Evolutionary conservation across 2,113 vertebrate genomes (phyloP).

Genomic region (Carlito syrichta): DNA sequence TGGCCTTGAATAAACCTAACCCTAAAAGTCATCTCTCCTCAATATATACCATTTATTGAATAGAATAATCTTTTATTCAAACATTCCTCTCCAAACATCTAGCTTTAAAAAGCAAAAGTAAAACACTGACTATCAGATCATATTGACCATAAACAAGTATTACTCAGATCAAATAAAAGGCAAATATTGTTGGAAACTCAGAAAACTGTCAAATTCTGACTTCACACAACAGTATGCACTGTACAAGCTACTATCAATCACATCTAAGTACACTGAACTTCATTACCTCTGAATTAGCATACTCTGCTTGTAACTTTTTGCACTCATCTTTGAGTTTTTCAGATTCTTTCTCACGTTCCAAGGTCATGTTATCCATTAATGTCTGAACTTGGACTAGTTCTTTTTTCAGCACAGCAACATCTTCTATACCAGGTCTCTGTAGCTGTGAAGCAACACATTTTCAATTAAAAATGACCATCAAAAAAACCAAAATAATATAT

Average conservation of each 20-base stretch:
- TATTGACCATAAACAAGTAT: background rate
- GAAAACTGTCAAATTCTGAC: background rate
- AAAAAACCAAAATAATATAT: constrained; percentile 9
- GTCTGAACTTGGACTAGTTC: constrained; percentile 98
- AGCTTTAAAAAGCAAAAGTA: background rate
- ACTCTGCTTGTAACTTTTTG: constrained; percentile 89
- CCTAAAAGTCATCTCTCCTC: constrained; percentile 24
- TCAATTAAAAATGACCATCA: constrained; percentile 32
- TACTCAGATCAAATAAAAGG: background rate
- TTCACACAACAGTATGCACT: background rate
- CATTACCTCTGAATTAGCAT: constrained; percentile 91
- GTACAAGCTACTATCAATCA: background rate
- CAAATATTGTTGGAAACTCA: background rate
- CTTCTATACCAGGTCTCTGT: constrained; percentile 96
- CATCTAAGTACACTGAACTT: background rate
- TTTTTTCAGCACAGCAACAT: constrained; percentile 95
- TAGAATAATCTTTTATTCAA: background rate
- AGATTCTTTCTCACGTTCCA: constrained; percentile 93
- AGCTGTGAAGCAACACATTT: constrained; percentile 83
- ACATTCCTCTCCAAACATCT: background rate
- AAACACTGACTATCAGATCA: background rate
- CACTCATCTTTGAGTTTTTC: constrained; percentile 92
- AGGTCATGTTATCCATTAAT: constrained; percentile 95
- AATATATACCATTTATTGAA: background rate
- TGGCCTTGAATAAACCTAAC: constrained; percentile 19